Percentiles rank a stretch among this genome's conserved stretches.
Conservation (phyloP, 2,113 vertebrate species). For the Nicator chloris region DNA sequence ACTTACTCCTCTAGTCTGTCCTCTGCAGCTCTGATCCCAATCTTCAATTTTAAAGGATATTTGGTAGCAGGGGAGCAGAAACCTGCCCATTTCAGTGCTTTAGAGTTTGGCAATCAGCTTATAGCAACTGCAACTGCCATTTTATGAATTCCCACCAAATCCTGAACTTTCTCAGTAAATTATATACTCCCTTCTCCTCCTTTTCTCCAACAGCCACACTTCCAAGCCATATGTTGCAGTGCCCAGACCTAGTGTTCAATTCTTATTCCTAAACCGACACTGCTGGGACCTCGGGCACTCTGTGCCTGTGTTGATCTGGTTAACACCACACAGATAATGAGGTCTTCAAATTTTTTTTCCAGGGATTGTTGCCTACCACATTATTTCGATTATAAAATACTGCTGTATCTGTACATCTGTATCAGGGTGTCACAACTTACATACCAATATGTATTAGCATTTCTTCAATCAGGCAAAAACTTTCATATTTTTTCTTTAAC, state of each 20-base stretch:
- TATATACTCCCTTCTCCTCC: not conserved
- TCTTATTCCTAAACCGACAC: not conserved
- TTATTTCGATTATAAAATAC: conserved; percentile 38
- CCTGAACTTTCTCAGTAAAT: not conserved
- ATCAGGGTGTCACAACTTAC: conserved; percentile 10
- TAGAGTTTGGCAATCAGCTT: conserved; percentile 12
- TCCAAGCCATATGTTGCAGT: not conserved
- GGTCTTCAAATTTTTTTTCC: not conserved
- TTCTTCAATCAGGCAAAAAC: conserved; percentile 57
- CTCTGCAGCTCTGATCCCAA: not conserved
- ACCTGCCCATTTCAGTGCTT: not conserved
- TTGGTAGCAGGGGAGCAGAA: not conserved
- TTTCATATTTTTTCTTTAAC: conserved; percentile 19
- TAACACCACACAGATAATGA: conserved; percentile 28
- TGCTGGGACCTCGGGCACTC: not conserved
- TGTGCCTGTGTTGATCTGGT: not conserved
- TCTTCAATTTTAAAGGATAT: conserved; percentile 46
- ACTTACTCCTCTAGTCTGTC: not conserved
- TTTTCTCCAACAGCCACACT: not conserved
- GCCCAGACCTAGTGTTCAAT: not conserved
- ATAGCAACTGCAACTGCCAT: not conserved
- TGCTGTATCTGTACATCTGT: not conserved
- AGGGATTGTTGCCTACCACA: not conserved
- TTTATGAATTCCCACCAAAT: conserved; percentile 14
- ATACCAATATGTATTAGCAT: conserved; percentile 25